Percentiles rank a stretch among this genome's conserved stretches.
These are phyloP conservation scores for Zaprionus davidi DNA, from an alignment of 1,140 invertebrate genomes.

Conservation along the genomic window DNA sequence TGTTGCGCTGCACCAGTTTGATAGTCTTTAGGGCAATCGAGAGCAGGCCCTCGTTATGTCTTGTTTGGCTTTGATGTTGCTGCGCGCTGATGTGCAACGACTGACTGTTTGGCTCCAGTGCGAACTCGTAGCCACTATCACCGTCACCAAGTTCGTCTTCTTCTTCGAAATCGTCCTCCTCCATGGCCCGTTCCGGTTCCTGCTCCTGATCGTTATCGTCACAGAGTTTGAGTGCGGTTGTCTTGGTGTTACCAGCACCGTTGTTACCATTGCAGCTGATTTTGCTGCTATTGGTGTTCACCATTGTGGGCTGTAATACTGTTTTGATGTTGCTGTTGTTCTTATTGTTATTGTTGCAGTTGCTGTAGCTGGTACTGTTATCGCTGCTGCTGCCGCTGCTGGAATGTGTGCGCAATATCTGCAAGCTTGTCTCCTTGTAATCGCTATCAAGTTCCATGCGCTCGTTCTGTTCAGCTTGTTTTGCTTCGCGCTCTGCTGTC, in stretches of 20 bases:
- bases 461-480: constrained; percentile 18
- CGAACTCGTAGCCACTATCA: constrained; percentile 64
- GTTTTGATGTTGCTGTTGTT: constrained; percentile 56
- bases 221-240: constrained; percentile 41
- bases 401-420: constrained; percentile 43
- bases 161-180: constrained; percentile 22
- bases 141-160: constrained; percentile 39
- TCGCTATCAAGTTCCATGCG: constrained; percentile 37
- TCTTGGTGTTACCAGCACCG: constrained; percentile 11
- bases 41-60: constrained; percentile 59
- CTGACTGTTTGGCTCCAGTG: constrained; percentile 40
- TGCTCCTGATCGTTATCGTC: constrained; percentile 20
- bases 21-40: constrained; percentile 79
- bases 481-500: constrained; percentile 13
- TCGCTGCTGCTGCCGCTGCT: constrained; percentile 32
- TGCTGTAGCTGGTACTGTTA: constrained; percentile 9
- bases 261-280: constrained; percentile 5
- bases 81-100: constrained; percentile 13
- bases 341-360: constrained; percentile 28
- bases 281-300: constrained; percentile 39
- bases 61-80: constrained; percentile 30
- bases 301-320: constrained; percentile 70
- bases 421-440: constrained; percentile 11
- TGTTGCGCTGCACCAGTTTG: constrained; percentile 80
- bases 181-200: constrained; percentile 1